Conservation (phyloP, 2,888 invertebrate species). For the Eurytoma californica region DNA sequence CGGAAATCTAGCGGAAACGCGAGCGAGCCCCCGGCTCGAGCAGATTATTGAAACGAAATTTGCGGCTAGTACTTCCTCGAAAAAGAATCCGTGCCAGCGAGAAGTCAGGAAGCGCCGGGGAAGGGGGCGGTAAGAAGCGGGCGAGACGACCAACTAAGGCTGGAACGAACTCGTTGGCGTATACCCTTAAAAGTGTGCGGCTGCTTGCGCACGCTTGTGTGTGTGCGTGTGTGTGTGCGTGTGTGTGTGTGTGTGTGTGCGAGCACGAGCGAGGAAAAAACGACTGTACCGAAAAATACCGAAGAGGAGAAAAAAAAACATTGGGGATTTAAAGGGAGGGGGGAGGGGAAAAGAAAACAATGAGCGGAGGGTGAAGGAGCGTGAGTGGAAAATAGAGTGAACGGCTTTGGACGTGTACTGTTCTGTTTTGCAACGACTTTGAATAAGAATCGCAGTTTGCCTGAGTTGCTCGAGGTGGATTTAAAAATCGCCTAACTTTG, state of each 20-base stretch:
- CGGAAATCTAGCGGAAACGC: slow-evolving; percentile 58
- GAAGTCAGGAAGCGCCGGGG: not conserved
- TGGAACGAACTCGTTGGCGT: not conserved
- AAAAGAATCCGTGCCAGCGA: slow-evolving; percentile 22
- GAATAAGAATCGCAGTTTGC: slow-evolving; percentile 41
- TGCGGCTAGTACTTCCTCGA: slow-evolving; percentile 45
- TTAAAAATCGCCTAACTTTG: not conserved
- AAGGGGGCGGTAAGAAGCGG: not conserved
- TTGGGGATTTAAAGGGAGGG: slow-evolving; percentile 10
- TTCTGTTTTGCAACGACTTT: slow-evolving; percentile 14
- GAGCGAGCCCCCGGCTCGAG: slow-evolving; percentile 39
- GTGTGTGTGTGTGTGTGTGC: not conserved
- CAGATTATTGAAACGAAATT: slow-evolving; percentile 59
- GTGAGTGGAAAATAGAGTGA: slow-evolving; percentile 51
- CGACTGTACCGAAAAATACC: slow-evolving; percentile 35
- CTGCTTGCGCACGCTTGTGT: too few relatives aligned
- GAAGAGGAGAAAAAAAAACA: slow-evolving; percentile 33
- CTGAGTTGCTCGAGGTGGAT: slow-evolving; percentile 9
- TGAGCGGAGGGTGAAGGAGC: not conserved
- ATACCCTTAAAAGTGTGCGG: not conserved
- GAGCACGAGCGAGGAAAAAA: not conserved
- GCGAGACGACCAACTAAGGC: slow-evolving; percentile 5
- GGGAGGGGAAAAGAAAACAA: slow-evolving; percentile 28
- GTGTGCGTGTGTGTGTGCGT: not conserved
- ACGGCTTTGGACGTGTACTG: not conserved